Percentiles rank a stretch among this genome's conserved stretches.
Evolutionary conservation across 2,113 vertebrate species (phyloP).

Genomic region (Hylia prasina): DNA sequence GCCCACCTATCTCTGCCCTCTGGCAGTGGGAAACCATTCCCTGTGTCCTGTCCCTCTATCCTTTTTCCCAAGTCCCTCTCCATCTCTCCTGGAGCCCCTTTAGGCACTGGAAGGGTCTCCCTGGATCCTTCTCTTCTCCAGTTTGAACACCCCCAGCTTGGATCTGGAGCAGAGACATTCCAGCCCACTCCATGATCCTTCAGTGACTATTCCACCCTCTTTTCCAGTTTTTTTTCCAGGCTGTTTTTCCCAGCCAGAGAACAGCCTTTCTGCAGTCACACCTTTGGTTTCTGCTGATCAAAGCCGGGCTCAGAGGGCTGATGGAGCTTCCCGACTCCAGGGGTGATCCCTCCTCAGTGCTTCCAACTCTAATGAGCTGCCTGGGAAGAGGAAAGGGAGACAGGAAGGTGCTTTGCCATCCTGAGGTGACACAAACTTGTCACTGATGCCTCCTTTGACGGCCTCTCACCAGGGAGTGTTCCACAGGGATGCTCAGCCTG

Average conservation of each 20-base stretch:
- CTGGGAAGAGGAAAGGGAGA: neutral
- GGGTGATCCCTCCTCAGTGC: neutral
- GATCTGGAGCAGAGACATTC: neutral
- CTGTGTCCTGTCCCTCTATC: rapidly evolving
- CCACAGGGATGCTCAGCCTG: neutral
- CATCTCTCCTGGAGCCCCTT: neutral
- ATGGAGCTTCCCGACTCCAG: neutral
- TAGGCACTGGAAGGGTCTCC: neutral
- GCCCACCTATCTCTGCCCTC: rapidly evolving
- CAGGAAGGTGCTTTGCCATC: neutral
- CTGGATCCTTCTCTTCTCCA: neutral
- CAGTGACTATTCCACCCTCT: neutral
- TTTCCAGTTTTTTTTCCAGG: neutral
- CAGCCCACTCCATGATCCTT: neutral
- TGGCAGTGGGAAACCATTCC: neutral
- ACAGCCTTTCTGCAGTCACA: neutral
- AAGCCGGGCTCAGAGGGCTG: neutral
- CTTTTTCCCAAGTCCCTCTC: neutral
- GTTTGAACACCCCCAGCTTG: rapidly evolving
- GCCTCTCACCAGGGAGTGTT: neutral
- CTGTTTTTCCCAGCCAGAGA: neutral
- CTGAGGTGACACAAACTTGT: neutral
- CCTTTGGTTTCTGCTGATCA: constrained; percentile 11
- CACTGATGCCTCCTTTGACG: constrained; percentile 1
- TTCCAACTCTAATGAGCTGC: constrained; percentile 21